These are phyloP conservation scores for Drosophila yooni DNA, from an alignment of 2,888 invertebrate species.

Conservation along the genomic window DNA sequence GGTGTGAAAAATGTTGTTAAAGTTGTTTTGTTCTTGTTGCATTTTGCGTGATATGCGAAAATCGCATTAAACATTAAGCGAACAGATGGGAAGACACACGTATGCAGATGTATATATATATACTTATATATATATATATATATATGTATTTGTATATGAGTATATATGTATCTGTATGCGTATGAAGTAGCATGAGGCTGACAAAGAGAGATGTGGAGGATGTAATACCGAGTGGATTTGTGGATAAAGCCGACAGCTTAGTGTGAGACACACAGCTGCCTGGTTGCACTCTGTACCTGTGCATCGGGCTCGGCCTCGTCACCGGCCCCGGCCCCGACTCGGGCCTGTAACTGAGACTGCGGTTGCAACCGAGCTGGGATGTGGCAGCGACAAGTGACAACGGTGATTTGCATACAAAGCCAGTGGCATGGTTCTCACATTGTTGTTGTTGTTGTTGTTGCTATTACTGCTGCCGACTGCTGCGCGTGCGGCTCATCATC, in stretches of 20 bases:
- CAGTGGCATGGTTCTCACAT: slow-evolving; percentile 37
- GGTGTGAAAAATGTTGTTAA: slow-evolving; percentile 46
- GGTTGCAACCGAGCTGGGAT: slow-evolving; percentile 19
- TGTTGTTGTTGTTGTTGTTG: slow-evolving; percentile 9
- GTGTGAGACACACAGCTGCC: slow-evolving; percentile 58
- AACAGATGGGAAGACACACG: slow-evolving; percentile 35
- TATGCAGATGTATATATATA: background rate
- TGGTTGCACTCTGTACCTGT: slow-evolving; percentile 59
- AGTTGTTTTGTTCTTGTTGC: slow-evolving; percentile 26
- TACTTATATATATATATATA: background rate
- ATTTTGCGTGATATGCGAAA: slow-evolving; percentile 49
- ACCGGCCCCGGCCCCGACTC: background rate
- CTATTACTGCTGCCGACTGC: slow-evolving; percentile 10
- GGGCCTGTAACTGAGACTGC: slow-evolving; percentile 24
- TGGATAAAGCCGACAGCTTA: slow-evolving; percentile 65
- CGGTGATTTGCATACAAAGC: slow-evolving; percentile 66
- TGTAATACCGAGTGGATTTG: slow-evolving; percentile 57
- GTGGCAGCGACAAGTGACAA: slow-evolving; percentile 58
- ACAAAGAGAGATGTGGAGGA: slow-evolving; percentile 44
- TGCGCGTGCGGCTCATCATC: slow-evolving; percentile 70
- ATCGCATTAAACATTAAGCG: slow-evolving; percentile 61
- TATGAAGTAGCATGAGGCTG: slow-evolving; percentile 13
- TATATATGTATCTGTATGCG: slow-evolving; percentile 1
- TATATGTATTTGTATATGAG: background rate
- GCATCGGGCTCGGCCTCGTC: slow-evolving; percentile 8